A percentile compares a stretch with the other conserved stretches of the same genome.
phyloP scores from a whole-genome alignment of 2,888 invertebrate species.

The Eupithecia vulgata region DNA sequence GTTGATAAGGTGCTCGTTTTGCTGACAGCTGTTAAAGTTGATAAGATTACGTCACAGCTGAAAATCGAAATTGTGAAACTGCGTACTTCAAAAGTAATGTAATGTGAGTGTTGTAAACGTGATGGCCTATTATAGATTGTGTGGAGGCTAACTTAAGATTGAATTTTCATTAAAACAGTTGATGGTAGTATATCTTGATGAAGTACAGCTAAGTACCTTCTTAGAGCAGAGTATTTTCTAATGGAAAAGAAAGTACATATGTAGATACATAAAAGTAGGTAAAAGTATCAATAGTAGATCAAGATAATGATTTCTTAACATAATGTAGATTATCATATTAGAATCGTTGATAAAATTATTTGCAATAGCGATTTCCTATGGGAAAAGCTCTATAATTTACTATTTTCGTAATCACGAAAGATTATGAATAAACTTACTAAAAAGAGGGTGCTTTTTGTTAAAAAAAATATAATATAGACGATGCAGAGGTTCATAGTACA shows the following conservation, averaged over 20 bases:
- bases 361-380: not conserved
- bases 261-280: not conserved
- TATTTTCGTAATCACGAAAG: not conserved
- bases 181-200: not conserved
- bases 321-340: not conserved
- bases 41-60: constrained; percentile 44
- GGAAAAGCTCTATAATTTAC: not conserved
- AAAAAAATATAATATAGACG: too few species aligned
- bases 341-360: not conserved
- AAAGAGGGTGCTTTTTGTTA: too few species aligned
- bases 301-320: not conserved
- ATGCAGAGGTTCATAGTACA: too few species aligned
- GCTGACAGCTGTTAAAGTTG: constrained; percentile 42
- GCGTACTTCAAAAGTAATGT: constrained; percentile 16
- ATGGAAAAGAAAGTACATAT: not conserved
- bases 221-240: not conserved
- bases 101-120: not conserved
- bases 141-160: not conserved
- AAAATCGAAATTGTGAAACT: constrained; percentile 37
- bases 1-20: constrained; percentile 17
- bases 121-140: constrained; percentile 5
- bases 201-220: not conserved
- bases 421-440: not conserved
- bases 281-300: not conserved
- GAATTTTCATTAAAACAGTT: not conserved